Percentiles rank a stretch among this genome's conserved stretches.
phyloP scores from a whole-genome alignment of 1,140 invertebrate genomes.

The Monochamus saltuarius region DNA sequence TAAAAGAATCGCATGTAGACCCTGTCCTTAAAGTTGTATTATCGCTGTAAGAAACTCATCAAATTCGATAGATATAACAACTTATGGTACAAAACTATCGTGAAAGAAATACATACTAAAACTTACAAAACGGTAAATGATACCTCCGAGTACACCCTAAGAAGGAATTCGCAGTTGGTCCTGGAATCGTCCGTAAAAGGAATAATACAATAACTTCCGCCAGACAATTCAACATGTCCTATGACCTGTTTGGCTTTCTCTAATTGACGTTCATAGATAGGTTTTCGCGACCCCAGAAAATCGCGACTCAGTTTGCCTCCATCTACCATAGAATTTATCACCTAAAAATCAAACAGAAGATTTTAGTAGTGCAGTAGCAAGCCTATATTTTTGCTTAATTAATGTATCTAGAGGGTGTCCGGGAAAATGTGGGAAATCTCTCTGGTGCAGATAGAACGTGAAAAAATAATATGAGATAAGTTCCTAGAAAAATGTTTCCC shows the following conservation, averaged over 20 bases:
- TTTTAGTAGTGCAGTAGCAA: not conserved
- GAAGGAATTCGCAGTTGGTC: conserved; percentile 12
- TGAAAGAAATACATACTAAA: too few species aligned
- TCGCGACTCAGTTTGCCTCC: not conserved
- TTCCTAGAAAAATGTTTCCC: too few species aligned
- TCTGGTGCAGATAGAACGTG: too few species aligned
- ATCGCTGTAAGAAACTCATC: too few species aligned
- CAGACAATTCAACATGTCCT: not conserved
- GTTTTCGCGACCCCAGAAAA: not conserved
- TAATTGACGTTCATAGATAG: not conserved
- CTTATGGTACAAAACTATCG: too few species aligned
- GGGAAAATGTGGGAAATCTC: too few species aligned
- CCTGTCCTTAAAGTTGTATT: too few species aligned
- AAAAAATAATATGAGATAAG: too few species aligned
- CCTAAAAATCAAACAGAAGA: not conserved
- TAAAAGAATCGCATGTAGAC: not conserved
- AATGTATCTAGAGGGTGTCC: too few species aligned
- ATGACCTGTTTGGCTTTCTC: not conserved
- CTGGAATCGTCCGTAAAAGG: conserved; percentile 6
- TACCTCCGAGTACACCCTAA: conserved; percentile 13
- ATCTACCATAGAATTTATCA: not conserved
- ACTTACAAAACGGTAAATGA: not conserved
- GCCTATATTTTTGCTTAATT: not conserved
- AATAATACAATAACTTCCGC: conserved; percentile 18
- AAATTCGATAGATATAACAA: too few species aligned